Evolutionary conservation across 2,797 vertebrate genomes (phyloP).

Genomic region (Betta splendens): DNA sequence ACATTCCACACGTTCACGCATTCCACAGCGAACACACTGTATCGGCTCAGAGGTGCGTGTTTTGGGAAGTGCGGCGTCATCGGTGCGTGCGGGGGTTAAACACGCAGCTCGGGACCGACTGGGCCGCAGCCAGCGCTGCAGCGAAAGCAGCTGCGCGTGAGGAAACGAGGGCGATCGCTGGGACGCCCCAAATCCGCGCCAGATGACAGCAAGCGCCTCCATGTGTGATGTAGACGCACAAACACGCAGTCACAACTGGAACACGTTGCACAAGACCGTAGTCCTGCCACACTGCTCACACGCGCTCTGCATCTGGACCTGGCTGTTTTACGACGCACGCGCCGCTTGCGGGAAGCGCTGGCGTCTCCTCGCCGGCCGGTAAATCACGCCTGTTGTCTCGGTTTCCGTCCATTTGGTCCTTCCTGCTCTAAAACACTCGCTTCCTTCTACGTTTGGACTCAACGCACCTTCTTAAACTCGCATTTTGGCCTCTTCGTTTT

Average conservation of each 20-base stretch:
- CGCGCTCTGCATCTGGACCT: slow-evolving; percentile 13
- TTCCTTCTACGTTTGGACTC: slow-evolving; percentile 31
- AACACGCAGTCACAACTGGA: slow-evolving; percentile 32
- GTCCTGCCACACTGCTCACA: slow-evolving; percentile 37
- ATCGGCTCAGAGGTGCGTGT: not conserved
- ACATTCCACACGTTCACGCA: not conserved
- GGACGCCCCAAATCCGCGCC: slow-evolving; percentile 59
- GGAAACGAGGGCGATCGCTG: slow-evolving; percentile 48
- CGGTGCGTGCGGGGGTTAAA: not conserved
- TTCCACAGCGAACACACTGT: not conserved
- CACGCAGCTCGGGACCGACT: too few relatives aligned
- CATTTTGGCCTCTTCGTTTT: too few relatives aligned
- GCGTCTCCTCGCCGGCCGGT: too few relatives aligned
- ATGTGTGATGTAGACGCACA: slow-evolving; percentile 50
- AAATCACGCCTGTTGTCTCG: too few relatives aligned
- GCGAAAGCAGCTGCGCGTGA: slow-evolving; percentile 20
- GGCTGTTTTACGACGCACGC: slow-evolving; percentile 30
- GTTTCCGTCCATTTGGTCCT: too few relatives aligned
- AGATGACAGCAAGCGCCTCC: slow-evolving; percentile 67
- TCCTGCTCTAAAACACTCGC: slow-evolving; percentile 29
- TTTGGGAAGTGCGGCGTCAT: slow-evolving; percentile 10
- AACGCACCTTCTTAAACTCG: too few relatives aligned
- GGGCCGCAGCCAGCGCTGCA: slow-evolving; percentile 9
- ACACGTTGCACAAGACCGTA: slow-evolving; percentile 46
- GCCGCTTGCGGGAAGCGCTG: slow-evolving; percentile 27